Base-by-base conservation (phyloP, 2,888 invertebrate genomes). In the Synanthedon tipuliformis region DNA sequence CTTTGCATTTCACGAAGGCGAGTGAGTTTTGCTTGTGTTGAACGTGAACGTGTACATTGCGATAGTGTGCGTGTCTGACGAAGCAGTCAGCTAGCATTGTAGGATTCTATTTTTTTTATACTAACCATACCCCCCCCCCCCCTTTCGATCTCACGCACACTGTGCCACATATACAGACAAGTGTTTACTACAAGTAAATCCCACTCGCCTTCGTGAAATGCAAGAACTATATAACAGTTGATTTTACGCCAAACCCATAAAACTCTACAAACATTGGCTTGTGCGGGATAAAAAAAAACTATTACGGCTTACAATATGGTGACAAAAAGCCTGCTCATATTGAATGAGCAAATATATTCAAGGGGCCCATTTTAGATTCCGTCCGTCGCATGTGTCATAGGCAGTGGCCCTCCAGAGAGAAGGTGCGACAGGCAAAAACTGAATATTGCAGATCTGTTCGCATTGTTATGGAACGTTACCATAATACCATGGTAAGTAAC, bases 371-470 rank as follows among this genome's bases (percentile, higher is more conserved):
- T 77, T 71, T 63, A 66, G 74, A 75, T 68, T 71, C 71, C 68
- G 78, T 65, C 77, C 79, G 63, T 68, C 78, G 74, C 81, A 84
- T 84, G 73, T 83, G 85, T 85, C 85, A 84, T 78, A 74, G 73
- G 61, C 75, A 82, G 81, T 81, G 78, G 78, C 68, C 73, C 83
- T 69, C 78, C 40, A 56, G 81, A 81, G 81, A 76, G 64, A 57
- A 66, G 68, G 72, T 67, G 68, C 34, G 66, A 66, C 66, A 63
- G 61, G 69, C 76, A 81, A 85, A 82, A 86, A 86, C 80, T 83
- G 85, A 84, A 86, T 84, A 83, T 84, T 84, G 76, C 78, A 84
- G 79, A 85, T 85, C 84, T 84, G 84, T 71, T 77, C 75, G 70
- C 76, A 80, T 84, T 83, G 84, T 85, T 84, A 75, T 65, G 61